Base-by-base conservation (phyloP, 2,888 invertebrate genomes). In the Rapana venosa region DNA sequence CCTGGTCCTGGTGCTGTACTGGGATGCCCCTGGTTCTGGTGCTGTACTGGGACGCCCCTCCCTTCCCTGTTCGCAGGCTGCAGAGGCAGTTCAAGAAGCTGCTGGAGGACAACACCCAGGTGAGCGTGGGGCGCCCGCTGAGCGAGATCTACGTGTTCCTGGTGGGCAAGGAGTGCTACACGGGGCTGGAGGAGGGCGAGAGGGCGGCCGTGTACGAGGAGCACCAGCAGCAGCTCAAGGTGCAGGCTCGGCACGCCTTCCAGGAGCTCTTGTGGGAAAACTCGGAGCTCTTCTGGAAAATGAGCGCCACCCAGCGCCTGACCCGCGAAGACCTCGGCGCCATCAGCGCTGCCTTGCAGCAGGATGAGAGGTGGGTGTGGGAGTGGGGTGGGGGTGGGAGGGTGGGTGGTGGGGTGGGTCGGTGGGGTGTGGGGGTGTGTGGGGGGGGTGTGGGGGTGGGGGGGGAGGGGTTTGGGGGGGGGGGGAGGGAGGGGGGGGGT, bases 141-240 rank as follows among this genome's bases (percentile, higher is more conserved):
- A 97, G 98, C 0, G 99, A 99, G 96, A 98, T 98, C 74, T 95
- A 96, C 89, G 96, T 99, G 5, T 97, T 98, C 90, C 98, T 99
- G 95, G 98, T 98, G 98, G 99, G 99, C 0, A 97, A 98, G 79
- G 98, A 99, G 96, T 98, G 98, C 95, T 99, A 98, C 96, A 98
- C 98, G 96, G 98, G 98, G 22, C 97, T 99, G 88, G 97, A 98
- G 0, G 98, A 98, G 94, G 97, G 98, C 90, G 99, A 99, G 95
- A 98, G 98, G 94, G 98, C 98, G 95, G 97, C 98, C 94, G 98
- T 99, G 93, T 99, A 99, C 96, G 98, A 99, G 94, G 97, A 98
- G 93, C 98, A 99, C 96, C 99, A 99, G 97, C 97, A 98, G 94
- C 94, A 94, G 87, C 92, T 95, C 26, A 92, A 94, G 90, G 98